Percentiles rank a stretch among this genome's conserved stretches.
Conservation (phyloP, 2,113 vertebrate species). For the Ursus arctos region DNA sequence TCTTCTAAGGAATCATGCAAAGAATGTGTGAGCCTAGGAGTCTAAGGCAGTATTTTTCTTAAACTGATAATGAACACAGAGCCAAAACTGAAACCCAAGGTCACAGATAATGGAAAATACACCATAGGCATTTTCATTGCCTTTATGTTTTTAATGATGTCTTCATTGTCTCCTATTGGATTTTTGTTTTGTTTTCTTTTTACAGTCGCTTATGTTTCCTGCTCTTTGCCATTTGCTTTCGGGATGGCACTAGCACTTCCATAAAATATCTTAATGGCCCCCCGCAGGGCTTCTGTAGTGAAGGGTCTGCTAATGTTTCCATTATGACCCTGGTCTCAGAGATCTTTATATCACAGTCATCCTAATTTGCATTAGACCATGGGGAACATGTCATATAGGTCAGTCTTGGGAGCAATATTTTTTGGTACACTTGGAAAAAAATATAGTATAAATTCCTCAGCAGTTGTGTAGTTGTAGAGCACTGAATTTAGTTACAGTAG, state of each 20-base stretch:
- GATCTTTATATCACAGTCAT: conserved; percentile 83
- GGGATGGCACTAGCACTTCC: conserved; percentile 57
- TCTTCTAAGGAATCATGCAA: not conserved
- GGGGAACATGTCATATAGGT: conserved; percentile 80
- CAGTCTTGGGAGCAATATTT: conserved; percentile 74
- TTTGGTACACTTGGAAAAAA: conserved; percentile 77
- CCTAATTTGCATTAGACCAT: conserved; percentile 86
- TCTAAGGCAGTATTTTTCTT: conserved; percentile 69
- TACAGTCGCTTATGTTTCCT: conserved; percentile 71
- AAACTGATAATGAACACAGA: conserved; percentile 68
- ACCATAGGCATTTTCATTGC: conserved; percentile 53
- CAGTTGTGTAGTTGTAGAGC: conserved; percentile 59
- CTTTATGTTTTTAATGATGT: conserved; percentile 70
- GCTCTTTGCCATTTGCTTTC: conserved; percentile 69
- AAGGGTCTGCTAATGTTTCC: conserved; percentile 79
- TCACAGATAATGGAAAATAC: conserved; percentile 62
- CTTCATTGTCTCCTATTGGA: conserved; percentile 70
- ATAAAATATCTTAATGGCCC: conserved; percentile 81
- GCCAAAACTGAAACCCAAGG: conserved; percentile 30
- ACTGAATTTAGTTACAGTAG: conserved; percentile 69
- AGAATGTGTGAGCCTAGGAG: conserved; percentile 44
- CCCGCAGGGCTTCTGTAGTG: conserved; percentile 67
- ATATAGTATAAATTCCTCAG: conserved; percentile 77
- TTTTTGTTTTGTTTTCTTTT: conserved; percentile 78
- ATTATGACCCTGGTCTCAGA: conserved; percentile 77